Percentiles rank a stretch among this genome's conserved stretches.
Conservation (phyloP, 2,113 vertebrate species). For the Oreochromis niloticus region DNA sequence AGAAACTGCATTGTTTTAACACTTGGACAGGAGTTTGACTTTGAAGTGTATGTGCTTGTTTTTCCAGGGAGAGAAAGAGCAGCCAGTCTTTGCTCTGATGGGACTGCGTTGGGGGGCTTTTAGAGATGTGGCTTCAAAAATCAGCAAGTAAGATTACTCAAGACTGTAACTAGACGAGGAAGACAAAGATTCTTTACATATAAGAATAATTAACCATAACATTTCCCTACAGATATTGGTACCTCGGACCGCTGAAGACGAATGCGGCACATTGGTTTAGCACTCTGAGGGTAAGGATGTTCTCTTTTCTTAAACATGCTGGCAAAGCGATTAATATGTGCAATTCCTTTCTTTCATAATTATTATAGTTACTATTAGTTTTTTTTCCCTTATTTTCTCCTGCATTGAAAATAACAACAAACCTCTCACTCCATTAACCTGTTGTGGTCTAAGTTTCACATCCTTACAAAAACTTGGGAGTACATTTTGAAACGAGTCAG, state of each 20-base stretch:
- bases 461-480: background rate
- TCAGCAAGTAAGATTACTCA: constrained; percentile 83
- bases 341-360: background rate
- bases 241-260: constrained; percentile 91
- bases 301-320: background rate
- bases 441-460: background rate
- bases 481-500: background rate
- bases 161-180: background rate
- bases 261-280: constrained; percentile 90
- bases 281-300: constrained; percentile 76
- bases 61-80: constrained; percentile 85
- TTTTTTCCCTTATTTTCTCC: background rate
- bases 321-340: background rate
- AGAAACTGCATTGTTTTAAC: background rate
- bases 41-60: background rate
- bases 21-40: background rate
- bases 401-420: background rate
- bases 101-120: constrained; percentile 93
- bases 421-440: background rate
- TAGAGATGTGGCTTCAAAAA: constrained; percentile 81
- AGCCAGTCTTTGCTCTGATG: constrained; percentile 90
- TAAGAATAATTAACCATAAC: background rate
- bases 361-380: background rate
- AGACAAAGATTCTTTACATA: background rate
- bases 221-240: constrained; percentile 83